These are phyloP conservation scores for Siphamia tubifer DNA, from an alignment of 2,113 vertebrate species.

Conservation along the genomic window DNA sequence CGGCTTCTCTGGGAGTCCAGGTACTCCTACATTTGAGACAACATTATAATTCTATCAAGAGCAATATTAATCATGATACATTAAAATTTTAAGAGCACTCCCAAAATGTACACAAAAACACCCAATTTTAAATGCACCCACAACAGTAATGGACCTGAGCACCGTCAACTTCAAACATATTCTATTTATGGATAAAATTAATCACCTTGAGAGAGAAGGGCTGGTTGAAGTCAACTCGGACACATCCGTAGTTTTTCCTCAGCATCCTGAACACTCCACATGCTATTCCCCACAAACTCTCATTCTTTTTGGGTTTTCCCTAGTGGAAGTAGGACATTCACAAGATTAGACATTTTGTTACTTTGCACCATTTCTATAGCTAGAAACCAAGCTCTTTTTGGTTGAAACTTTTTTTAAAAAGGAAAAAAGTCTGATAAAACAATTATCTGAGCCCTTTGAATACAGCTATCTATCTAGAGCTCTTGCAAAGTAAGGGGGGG, in stretches of 20 bases:
- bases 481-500: too few relatives aligned
- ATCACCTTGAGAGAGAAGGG: conserved; percentile 95
- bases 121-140: too few relatives aligned
- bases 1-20: conserved; percentile 88
- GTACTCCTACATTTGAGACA: conserved; percentile 85
- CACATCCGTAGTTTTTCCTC: conserved; percentile 96
- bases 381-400: too few relatives aligned
- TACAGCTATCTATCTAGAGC: too few relatives aligned
- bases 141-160: neutral
- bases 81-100: neutral
- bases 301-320: conserved; percentile 98
- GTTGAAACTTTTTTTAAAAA: too few relatives aligned
- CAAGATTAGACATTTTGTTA: too few relatives aligned
- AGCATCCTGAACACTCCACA: conserved; percentile 96
- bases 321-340: conserved; percentile 45
- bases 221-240: conserved; percentile 97
- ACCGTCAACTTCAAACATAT: too few relatives aligned
- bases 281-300: conserved; percentile 94
- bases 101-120: too few relatives aligned
- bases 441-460: too few relatives aligned
- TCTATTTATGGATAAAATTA: neutral
- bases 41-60: neutral
- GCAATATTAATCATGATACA: too few relatives aligned
- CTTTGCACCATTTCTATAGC: too few relatives aligned
- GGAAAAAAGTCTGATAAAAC: too few relatives aligned